Evolutionary conservation across 2,888 invertebrate genomes (phyloP).

Genomic region (Drosophila maculinotata): DNA sequence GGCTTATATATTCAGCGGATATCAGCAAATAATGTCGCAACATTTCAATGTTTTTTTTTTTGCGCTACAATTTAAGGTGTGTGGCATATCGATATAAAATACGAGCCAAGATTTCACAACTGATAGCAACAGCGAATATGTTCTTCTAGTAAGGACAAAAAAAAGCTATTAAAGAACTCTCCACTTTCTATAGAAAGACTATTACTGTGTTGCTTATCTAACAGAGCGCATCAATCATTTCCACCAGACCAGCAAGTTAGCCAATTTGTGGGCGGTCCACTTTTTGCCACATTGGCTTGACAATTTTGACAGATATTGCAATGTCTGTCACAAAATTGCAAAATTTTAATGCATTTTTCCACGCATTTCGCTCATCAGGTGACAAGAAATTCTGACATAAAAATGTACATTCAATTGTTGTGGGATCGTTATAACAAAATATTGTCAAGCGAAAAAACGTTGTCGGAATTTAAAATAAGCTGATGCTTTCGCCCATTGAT

Average conservation of each 20-base stretch:
- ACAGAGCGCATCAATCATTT: conserved; percentile 24
- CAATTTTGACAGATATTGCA: conserved; percentile 60
- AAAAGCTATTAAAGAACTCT: not conserved
- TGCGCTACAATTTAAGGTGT: conserved; percentile 9
- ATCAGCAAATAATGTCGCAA: conserved; percentile 3
- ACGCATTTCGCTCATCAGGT: conserved; percentile 24
- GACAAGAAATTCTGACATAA: conserved; percentile 23
- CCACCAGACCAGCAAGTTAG: conserved; percentile 10
- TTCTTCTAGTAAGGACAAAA: not conserved
- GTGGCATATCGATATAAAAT: not conserved
- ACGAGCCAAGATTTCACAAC: no score
- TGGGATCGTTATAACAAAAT: conserved; percentile 10
- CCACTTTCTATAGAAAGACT: not conserved
- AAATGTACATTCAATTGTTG: conserved; percentile 26
- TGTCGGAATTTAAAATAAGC: conserved; percentile 25
- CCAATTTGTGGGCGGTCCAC: conserved; percentile 26
- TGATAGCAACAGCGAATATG: no score
- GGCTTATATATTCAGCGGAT: conserved; percentile 3
- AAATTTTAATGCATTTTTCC: conserved; percentile 42
- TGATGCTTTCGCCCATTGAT: conserved; percentile 10
- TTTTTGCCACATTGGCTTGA: conserved; percentile 32
- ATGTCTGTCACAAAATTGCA: conserved; percentile 39
- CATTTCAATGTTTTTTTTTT: not conserved
- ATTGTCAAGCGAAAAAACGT: conserved; percentile 25
- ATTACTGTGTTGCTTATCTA: not conserved